Conservation (phyloP, 2,797 vertebrate species). For the Poeciliopsis presidionis region DNA sequence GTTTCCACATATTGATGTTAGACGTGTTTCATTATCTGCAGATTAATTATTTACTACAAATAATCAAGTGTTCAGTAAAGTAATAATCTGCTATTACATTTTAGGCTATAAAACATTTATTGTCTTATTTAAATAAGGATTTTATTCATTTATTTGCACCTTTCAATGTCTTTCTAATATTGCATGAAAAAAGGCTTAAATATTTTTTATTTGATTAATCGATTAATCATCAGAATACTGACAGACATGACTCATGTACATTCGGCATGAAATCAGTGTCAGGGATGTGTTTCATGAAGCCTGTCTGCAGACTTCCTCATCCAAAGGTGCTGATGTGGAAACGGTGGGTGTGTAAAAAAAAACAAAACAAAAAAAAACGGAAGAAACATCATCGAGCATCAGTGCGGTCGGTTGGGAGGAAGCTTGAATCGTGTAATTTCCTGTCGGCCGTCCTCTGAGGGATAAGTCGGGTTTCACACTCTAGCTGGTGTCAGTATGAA, state of each 20-base stretch:
- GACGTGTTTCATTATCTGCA: no score
- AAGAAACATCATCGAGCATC: conserved; percentile 4
- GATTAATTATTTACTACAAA: no score
- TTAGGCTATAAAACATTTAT: no score
- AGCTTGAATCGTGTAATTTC: conserved; percentile 57
- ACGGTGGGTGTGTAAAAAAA: not conserved
- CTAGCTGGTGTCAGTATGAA: not conserved
- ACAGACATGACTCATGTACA: not conserved
- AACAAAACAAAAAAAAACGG: conserved; percentile 6
- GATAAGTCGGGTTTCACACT: conserved; percentile 28
- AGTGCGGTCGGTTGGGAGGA: conserved; percentile 28
- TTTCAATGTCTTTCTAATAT: no score
- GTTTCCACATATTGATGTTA: no score
- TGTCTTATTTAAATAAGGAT: no score
- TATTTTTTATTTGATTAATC: no score
- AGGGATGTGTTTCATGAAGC: not conserved
- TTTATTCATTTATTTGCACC: no score
- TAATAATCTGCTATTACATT: no score
- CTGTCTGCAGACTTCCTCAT: not conserved
- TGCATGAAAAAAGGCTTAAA: no score
- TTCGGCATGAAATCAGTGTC: not conserved
- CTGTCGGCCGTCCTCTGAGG: conserved; percentile 42
- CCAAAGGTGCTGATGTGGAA: conserved; percentile 6
- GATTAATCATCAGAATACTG: no score
- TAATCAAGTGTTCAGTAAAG: no score